Percentiles rank a stretch among this genome's conserved stretches.
Conservation (phyloP, 2,888 invertebrate species). For the Megaustenia siamemsis region DNA sequence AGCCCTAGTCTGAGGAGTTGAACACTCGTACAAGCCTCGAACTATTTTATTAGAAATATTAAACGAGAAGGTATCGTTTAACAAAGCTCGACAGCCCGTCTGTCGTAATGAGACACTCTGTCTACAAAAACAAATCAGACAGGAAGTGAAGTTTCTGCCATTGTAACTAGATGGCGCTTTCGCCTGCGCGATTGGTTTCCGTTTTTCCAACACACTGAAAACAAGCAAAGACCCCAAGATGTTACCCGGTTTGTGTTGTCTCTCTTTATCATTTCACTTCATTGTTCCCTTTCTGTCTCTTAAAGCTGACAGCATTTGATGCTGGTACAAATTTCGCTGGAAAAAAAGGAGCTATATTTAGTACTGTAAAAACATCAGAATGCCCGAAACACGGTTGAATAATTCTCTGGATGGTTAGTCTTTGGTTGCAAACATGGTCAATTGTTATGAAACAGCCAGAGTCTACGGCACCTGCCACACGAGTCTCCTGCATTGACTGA, state of each 20-base stretch:
- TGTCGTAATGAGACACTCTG: not conserved
- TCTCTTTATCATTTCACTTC: no score
- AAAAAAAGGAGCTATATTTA: no score
- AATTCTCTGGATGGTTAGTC: no score
- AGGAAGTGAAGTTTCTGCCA: not conserved
- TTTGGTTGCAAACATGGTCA: no score
- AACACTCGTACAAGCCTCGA: not conserved
- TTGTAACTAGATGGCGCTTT: not conserved
- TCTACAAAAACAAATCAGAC: conserved; percentile 6
- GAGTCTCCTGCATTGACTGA: no score
- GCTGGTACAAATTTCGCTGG: no score
- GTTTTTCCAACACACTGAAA: not conserved
- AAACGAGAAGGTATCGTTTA: not conserved
- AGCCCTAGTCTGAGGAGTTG: not conserved
- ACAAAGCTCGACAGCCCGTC: not conserved
- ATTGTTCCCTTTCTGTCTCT: no score
- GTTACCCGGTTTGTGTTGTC: not conserved
- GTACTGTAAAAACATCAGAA: no score
- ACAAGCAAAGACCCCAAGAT: not conserved
- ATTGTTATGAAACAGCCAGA: no score
- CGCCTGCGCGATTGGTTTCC: not conserved
- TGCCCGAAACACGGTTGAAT: no score
- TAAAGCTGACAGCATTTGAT: no score
- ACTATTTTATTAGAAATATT: conserved; percentile 7
- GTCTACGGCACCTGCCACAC: no score